Evolutionary conservation across 1,140 invertebrate genomes (phyloP).

Genomic region (Drosophila mojavensis): DNA sequence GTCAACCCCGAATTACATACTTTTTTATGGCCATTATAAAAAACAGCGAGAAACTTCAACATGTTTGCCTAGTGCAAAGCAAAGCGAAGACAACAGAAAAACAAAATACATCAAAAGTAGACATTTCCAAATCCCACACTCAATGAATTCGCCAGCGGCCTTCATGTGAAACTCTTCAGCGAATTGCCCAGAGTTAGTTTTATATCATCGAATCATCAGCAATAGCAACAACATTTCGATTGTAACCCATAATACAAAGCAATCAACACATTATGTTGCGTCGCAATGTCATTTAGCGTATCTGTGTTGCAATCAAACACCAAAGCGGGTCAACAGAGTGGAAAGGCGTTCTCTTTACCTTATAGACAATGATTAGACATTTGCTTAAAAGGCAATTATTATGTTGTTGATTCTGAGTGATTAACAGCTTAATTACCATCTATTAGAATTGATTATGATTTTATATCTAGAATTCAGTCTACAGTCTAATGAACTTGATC

Average conservation of each 20-base stretch:
- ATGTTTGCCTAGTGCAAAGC: neutral
- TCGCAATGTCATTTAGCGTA: conserved; percentile 23
- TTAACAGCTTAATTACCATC: neutral
- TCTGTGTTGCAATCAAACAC: neutral
- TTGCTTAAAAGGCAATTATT: neutral
- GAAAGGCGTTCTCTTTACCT: neutral
- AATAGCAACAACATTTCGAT: neutral
- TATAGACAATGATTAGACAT: neutral
- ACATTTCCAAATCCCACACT: conserved; percentile 12
- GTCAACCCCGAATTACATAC: conserved; percentile 19
- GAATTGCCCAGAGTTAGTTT: conserved; percentile 1
- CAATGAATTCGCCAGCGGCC: conserved; percentile 16
- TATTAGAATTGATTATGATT: neutral
- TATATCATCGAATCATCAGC: conserved; percentile 9
- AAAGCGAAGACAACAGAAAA: neutral
- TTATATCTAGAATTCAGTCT: neutral
- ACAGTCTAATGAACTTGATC: too few species aligned
- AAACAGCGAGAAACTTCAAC: neutral
- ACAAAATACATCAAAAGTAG: conserved; percentile 13
- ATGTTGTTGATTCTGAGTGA: neutral
- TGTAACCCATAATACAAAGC: conserved; percentile 51
- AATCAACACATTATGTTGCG: conserved; percentile 38
- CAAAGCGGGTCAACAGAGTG: neutral
- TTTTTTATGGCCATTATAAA: conserved; percentile 21
- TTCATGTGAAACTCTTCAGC: conserved; percentile 20